Evolutionary conservation across 2,113 vertebrate species (phyloP), one percentile per base, ranked within the genome.

Genomic region (Eurypyga helias): DNA sequence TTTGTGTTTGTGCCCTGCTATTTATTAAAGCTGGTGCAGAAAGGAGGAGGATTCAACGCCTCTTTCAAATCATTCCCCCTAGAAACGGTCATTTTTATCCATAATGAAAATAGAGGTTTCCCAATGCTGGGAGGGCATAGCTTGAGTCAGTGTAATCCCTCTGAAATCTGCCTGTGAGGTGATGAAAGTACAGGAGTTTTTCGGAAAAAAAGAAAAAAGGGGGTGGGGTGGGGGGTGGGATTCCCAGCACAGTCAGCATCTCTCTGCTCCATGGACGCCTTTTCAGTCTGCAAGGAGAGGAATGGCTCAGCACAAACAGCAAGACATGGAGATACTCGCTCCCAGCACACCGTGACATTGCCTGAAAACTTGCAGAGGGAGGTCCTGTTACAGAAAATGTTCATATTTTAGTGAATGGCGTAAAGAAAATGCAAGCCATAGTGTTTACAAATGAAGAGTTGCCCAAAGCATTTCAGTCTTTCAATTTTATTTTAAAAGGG

Each of bases 61-160:
- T 92, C 73, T 66, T 87, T 96, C 70, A 90, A 88, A 90, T 94
- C 83, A 91, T 95, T 93, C 82, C 71, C 81, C 91, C 38, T 94
- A 71, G 77, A 96, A 96, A 95, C 75, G 72, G 57, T 67, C 18
- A 49, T 72, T 95, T 93, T 90, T n/a, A 48, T 6, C 13, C 19
- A 17, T 83, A 87, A 96, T 90, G 95, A 94, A 93, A 96, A 96
- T 9, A 76, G 46, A 91, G 78, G 52, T 55, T 55, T 91, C 62
- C 75, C 36, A 24, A 46, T 55, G 48, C 76, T 2, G 13, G 36
- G 33, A 93, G 45, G 48, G 49, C 86, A 77, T 11, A 28, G 36
- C 45, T 90, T 0, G 10, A 77, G 58, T 65, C 58, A 69, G 34
- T 88, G 21, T 13, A 78, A 79, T 69, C 49, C 83, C 28, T 71